Conservation (phyloP, 2,888 invertebrate species). For the Amphiduros pacificus region DNA sequence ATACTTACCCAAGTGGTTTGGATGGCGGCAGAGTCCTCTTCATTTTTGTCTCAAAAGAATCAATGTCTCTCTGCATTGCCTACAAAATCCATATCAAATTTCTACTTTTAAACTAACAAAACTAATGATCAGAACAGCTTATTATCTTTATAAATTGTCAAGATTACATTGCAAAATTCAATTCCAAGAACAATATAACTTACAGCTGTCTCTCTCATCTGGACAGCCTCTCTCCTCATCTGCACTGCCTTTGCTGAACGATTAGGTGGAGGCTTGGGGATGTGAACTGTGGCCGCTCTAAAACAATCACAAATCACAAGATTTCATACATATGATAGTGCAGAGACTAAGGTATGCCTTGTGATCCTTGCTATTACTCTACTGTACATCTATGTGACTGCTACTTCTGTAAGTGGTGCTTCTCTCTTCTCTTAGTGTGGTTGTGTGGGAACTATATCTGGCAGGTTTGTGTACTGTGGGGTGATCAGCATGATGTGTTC, state of each 20-base stretch:
- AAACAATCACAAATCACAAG: too few relatives aligned
- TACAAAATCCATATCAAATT: conserved; percentile 23
- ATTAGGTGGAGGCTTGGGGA: conserved; percentile 54
- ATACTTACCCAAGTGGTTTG: conserved; percentile 24
- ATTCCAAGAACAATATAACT: not conserved
- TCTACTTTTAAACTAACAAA: not conserved
- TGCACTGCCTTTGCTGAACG: conserved; percentile 45
- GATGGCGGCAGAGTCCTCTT: conserved; percentile 48
- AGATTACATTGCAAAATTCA: not conserved
- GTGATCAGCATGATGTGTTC: too few relatives aligned
- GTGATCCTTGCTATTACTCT: too few relatives aligned
- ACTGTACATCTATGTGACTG: too few relatives aligned
- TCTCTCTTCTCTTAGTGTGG: too few relatives aligned
- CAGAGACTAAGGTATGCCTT: too few relatives aligned
- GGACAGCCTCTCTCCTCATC: conserved; percentile 33
- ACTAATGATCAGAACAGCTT: not conserved
- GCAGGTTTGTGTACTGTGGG: too few relatives aligned
- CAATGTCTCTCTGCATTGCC: conserved; percentile 48
- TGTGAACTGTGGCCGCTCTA: conserved; percentile 56
- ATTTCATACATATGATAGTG: too few relatives aligned
- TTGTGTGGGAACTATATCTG: too few relatives aligned
- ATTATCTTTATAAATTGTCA: not conserved
- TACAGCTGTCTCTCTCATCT: conserved; percentile 43
- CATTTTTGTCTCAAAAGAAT: conserved; percentile 54
- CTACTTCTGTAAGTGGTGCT: too few relatives aligned